Evolutionary conservation across 1,140 invertebrate species (phyloP), one percentile per base, ranked within the genome.

Genomic region (Platorchestia sp.): DNA sequence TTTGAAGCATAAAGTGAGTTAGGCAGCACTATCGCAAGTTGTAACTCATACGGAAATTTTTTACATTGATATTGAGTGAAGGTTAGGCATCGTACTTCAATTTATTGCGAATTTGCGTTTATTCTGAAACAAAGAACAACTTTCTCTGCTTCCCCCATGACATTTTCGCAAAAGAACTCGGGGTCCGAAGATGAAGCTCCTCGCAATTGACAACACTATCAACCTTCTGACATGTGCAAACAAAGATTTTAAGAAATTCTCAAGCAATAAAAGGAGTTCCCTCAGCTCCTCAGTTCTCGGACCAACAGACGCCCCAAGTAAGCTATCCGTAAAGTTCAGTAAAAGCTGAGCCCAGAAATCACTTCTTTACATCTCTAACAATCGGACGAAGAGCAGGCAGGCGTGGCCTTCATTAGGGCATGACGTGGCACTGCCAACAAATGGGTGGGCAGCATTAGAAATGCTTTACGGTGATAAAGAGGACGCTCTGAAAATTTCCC

Each of bases 401-500:
- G 59, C 59, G 59, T 75, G 59, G 59, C 59, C 59, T 75, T 75
- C 59, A 75, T 75, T 75, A 75, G 59, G 59, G 59, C 59, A 75
- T 75, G 59, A 75, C 59, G 59, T 27, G 14, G 59, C 59, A 75
- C 59, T 10, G 59, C 59, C 59, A 75, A 36, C 59, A 75, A 75
- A 75, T 75, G 59, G 59, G 59, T 75, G 59, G 59, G 59, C 27
- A 75, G 59, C 59, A 75, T 75, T 75, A 75, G 59, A 75, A 75
- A 75, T 75, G 59, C 59, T 75, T 75, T 36, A 75, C 59, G 27
- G 59, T 27, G 59, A 75, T 75, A 75, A 75, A 75, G 59, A 75
- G 59, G 59, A 1, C 59, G 59, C 59, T 75, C 59, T 75, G 59
- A 27, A 75, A 75, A 75, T 75, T 75, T 75, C 59, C 59, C 59